phyloP scores from a whole-genome alignment of 2,888 invertebrate genomes.

The Neocrepidodera transversa region DNA sequence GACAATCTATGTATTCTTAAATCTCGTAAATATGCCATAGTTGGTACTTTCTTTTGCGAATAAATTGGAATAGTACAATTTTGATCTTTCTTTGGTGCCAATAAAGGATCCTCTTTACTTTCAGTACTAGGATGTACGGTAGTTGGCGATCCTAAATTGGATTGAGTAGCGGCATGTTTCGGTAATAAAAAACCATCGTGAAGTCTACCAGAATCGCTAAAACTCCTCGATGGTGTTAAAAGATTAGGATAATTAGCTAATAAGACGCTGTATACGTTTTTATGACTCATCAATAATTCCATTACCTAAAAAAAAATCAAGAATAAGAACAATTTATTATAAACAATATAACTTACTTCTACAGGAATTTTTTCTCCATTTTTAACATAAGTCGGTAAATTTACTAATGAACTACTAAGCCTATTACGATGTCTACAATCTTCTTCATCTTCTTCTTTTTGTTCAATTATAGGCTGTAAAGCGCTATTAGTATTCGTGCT shows the following conservation, averaged over 20 bases:
- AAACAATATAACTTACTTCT: conserved; percentile 62
- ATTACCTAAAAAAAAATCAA: conserved; percentile 60
- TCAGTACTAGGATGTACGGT: conserved; percentile 51
- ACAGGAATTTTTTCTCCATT: conserved; percentile 79
- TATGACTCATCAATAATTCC: conserved; percentile 73
- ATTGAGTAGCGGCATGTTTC: conserved; percentile 53
- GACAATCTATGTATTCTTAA: conserved; percentile 78
- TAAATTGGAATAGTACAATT: conserved; percentile 53
- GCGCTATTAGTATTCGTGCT: conserved; percentile 71
- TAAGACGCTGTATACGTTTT: conserved; percentile 74
- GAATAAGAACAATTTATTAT: too few species aligned
- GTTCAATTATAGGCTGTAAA: conserved; percentile 62
- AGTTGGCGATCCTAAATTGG: conserved; percentile 52
- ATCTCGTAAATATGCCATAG: conserved; percentile 76
- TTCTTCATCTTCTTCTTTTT: conserved; percentile 45
- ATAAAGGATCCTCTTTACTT: conserved; percentile 57
- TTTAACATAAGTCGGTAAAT: conserved; percentile 82
- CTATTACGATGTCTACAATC: conserved; percentile 60
- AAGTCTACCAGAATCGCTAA: conserved; percentile 70
- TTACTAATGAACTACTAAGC: conserved; percentile 80
- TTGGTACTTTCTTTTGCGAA: conserved; percentile 60
- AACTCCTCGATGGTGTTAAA: conserved; percentile 74
- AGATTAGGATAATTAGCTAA: conserved; percentile 79
- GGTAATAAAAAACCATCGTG: conserved; percentile 57
- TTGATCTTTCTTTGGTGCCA: conserved; percentile 66